Conservation (phyloP, 2,113 vertebrate genomes). For the Ariopsis seemanni region DNA sequence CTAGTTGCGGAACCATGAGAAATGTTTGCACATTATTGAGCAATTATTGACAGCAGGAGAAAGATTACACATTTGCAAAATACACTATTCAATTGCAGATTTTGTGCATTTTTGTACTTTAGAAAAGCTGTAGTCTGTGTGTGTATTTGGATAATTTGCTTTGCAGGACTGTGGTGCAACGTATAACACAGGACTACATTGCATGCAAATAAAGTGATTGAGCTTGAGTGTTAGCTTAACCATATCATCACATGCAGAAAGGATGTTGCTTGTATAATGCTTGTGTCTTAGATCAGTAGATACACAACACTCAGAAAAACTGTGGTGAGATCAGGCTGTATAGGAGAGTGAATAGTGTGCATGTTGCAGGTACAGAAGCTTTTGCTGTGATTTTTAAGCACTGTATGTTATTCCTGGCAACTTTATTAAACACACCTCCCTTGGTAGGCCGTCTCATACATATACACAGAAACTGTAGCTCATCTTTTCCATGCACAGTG, state of each 20-base stretch:
- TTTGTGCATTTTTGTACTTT: background rate
- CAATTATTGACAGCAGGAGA: background rate
- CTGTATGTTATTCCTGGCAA: background rate
- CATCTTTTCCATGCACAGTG: conserved; percentile 20
- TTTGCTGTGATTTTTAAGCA: background rate
- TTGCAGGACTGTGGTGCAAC: background rate
- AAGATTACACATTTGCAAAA: background rate
- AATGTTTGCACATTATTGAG: background rate
- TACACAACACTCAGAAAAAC: background rate
- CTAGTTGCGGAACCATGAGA: too few species aligned
- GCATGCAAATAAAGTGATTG: background rate
- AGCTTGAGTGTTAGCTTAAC: background rate
- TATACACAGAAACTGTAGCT: background rate
- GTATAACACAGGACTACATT: background rate
- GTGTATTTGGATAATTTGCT: background rate
- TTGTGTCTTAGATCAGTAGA: background rate
- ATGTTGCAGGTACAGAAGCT: background rate
- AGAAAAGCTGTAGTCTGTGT: background rate
- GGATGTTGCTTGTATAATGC: background rate
- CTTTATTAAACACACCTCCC: background rate
- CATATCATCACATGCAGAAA: background rate
- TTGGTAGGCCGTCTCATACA: background rate
- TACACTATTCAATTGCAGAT: background rate
- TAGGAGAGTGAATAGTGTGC: too few species aligned
- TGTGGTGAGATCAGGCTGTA: background rate